Evolutionary conservation across 2,888 invertebrate species (phyloP).

Genomic region (Aphrophora alni): DNA sequence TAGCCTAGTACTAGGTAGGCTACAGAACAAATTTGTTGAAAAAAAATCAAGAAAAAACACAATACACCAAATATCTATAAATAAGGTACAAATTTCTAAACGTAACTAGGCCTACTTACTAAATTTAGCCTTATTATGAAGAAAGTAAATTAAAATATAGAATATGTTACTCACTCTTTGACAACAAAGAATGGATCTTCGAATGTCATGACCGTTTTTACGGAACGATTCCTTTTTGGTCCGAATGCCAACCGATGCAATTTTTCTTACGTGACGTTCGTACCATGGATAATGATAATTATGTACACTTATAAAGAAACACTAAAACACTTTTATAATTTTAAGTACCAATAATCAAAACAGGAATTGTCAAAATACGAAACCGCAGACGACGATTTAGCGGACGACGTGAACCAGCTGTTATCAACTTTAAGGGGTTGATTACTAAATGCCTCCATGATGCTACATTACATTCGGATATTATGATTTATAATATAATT

Average conservation of each 20-base stretch:
- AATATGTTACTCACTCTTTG: constrained; percentile 93
- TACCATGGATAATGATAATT: constrained; percentile 31
- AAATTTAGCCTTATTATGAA: no score
- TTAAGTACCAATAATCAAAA: background rate
- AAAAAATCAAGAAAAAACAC: no score
- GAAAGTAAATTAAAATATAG: background rate
- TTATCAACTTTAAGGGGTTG: background rate
- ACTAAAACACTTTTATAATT: background rate
- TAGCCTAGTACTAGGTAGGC: no score
- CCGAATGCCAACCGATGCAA: constrained; percentile 18
- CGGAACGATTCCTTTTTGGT: constrained; percentile 19
- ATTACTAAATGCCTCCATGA: background rate
- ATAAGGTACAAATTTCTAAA: no score
- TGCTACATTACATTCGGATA: no score
- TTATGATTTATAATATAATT: no score
- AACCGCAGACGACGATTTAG: constrained; percentile 23
- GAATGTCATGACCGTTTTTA: constrained; percentile 82
- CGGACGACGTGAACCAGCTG: constrained; percentile 5
- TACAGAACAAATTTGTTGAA: no score
- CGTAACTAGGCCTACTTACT: no score
- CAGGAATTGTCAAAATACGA: constrained; percentile 15
- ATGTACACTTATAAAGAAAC: background rate
- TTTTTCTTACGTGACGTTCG: background rate
- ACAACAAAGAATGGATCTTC: constrained; percentile 99
- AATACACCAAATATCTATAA: no score